Base-by-base conservation (phyloP, 2,113 vertebrate genomes). In the Aptenodytes patagonicus region DNA sequence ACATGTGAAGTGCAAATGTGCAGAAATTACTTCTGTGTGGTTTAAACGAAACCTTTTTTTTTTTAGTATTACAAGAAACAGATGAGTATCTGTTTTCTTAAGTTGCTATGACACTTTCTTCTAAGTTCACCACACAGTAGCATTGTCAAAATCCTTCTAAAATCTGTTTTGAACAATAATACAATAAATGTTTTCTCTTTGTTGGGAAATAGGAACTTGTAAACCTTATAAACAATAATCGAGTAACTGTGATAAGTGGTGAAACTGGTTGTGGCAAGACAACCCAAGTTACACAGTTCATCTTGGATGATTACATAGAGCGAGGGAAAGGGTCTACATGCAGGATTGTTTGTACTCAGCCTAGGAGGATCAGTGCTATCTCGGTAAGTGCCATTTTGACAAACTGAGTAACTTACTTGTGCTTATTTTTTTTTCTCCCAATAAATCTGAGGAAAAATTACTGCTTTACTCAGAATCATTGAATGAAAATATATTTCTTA, bases 211-310 rank as follows among this genome's bases (percentile, higher is more conserved):
- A 99, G 99, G 99, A 99, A 46, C 98, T 99, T 22, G 98, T 99
- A 40, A 89, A 96, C 72, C 96, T 99, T 65, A 99, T 99, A 88
- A 98, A 98, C 91, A 95, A 32, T 6, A 98, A 98, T 92, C 98
- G 98, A 3, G 99, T 99, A 54, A 97, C 99, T 62, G 99, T 99
- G 83, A 98, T 99, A 92, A 99, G 99, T 71, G 99, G 99, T 16
- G 99, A 99, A 97, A 99, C 99, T 0, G 99, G 99, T 10, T 99
- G 99, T 93, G 99, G 99, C 19, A 99, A 99, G 96, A 99, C 99
- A 32, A 99, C 99, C 11, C 99, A 99, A 95, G 99, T 99, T 31
- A 98, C 99, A 0, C 99, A 99, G 96, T 99, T 99, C 97, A 99
- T 99, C 97, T 97, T 99, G 82, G 99, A 99, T 78, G 98, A 99